Base-by-base conservation (phyloP, 1,140 invertebrate genomes). In the Lordiphosa clarofinis region DNA sequence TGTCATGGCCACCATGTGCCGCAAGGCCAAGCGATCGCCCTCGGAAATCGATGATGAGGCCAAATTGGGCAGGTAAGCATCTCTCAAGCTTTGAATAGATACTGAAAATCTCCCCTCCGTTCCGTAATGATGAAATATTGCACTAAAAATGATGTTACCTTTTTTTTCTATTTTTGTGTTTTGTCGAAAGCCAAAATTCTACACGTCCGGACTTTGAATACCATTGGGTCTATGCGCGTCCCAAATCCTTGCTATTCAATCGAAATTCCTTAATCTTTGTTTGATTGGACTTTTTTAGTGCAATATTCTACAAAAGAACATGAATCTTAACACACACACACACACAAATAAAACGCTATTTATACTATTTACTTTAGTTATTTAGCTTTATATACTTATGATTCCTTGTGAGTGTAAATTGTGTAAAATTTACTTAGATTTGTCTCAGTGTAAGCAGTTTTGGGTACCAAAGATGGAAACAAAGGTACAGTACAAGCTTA, bases 1-100 rank as follows among this genome's bases (percentile, higher is more conserved):
- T 38, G 92, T 95, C 21, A 92, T 95, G 69, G 94, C 93, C 37
- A 92, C 93, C 42, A 90, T 94, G 56, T 95, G 93, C 74, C 92
- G 94, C 43, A 89, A 91, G 70, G 78, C 86, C 11, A 91, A 91
- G 61, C 76, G 88, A 38, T 88, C 88, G 21, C 88, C 88, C 28
- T 89, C 88, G 10, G 88, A 89, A 28, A 81, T 89, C 64, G 94
- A 95, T 52, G 94, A 95, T 21, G 94, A 95, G 89, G 91, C 94
- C 0, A 95, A 95, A 89, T 89, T 95, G 35, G 94, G 94, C 91
- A 95, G 94, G 94, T 96, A 92, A 90, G 89, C 46, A 46, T 48
- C 15, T 1, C 21, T 44, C 13, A 4, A 11, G 5, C 21, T 24
- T 24, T 24, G 21, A 24, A 24, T 5, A 6, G 21, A 19, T 19